Conservation (phyloP, 2,888 invertebrate genomes). For the Byasa hedistus region DNA sequence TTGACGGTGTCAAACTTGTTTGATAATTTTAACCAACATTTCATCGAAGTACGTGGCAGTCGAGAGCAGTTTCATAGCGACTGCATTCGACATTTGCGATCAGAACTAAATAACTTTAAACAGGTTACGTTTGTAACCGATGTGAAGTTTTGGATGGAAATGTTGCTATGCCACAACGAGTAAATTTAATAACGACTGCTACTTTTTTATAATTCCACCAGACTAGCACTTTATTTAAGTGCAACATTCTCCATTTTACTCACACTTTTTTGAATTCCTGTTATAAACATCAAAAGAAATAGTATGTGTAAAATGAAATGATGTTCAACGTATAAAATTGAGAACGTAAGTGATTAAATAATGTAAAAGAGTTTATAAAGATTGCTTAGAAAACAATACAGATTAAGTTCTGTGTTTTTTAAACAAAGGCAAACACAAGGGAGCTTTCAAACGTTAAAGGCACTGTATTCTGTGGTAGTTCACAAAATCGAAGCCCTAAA, state of each 20-base stretch:
- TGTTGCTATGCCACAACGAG: slow-evolving; percentile 2
- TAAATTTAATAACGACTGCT: not conserved
- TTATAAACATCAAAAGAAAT: too few species aligned
- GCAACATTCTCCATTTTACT: not conserved
- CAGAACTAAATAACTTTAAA: slow-evolving; percentile 30
- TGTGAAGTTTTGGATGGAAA: slow-evolving; percentile 23
- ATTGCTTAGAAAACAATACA: not conserved
- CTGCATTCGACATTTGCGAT: slow-evolving; percentile 27
- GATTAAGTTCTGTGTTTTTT: not conserved
- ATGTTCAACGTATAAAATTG: too few species aligned
- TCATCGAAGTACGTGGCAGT: slow-evolving; percentile 19
- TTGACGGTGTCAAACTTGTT: slow-evolving; percentile 5
- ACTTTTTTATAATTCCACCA: not conserved
- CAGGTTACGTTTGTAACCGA: slow-evolving; percentile 23
- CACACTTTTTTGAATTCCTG: not conserved
- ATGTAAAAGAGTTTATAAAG: too few species aligned
- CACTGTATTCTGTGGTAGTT: slow-evolving; percentile 16
- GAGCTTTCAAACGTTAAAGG: slow-evolving; percentile 10
- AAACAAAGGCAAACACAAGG: slow-evolving; percentile 5
- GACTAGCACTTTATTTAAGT: not conserved
- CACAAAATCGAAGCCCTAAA: slow-evolving; percentile 42
- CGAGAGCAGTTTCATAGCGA: slow-evolving; percentile 17
- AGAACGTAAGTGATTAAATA: too few species aligned
- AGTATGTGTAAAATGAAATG: too few species aligned
- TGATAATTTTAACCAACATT: slow-evolving; percentile 16